Conservation (phyloP, 2,888 invertebrate genomes). For the Rosalia funebris region DNA sequence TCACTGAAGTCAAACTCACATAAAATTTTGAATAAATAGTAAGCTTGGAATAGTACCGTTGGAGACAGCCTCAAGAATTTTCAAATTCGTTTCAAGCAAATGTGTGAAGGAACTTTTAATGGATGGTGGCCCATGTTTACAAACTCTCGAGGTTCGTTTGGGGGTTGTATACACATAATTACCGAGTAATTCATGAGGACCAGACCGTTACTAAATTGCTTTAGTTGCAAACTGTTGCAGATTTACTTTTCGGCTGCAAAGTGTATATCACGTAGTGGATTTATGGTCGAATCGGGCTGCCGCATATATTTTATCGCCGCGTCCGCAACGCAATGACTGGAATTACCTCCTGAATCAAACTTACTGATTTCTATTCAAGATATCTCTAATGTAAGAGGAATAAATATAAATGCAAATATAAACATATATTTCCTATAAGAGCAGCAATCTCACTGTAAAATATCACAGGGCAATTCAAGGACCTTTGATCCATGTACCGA, state of each 20-base stretch:
- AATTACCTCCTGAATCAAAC: neutral
- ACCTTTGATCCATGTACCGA: conserved; percentile 1
- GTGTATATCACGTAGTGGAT: conserved; percentile 14
- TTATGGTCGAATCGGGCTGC: conserved; percentile 9
- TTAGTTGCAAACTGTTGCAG: conserved; percentile 28
- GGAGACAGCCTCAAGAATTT: too few species aligned
- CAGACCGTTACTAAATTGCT: conserved; percentile 24
- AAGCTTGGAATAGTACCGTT: too few species aligned
- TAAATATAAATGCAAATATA: conserved; percentile 1
- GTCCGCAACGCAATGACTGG: conserved; percentile 10
- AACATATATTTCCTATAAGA: neutral
- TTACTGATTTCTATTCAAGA: neutral
- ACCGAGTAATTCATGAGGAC: conserved; percentile 30
- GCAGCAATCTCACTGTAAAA: too few species aligned
- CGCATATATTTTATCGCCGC: conserved; percentile 11
- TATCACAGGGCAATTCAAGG: too few species aligned
- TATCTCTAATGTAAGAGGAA: neutral
- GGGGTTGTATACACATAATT: conserved; percentile 33
- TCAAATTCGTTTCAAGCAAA: neutral
- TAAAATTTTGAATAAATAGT: too few species aligned
- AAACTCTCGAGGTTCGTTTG: conserved; percentile 18
- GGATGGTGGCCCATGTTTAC: conserved; percentile 25
- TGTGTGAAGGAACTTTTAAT: conserved; percentile 1
- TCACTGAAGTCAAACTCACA: too few species aligned
- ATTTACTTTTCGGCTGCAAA: conserved; percentile 26